Conservation (phyloP, 2,113 vertebrate genomes). For the Brachyistius frenatus region DNA sequence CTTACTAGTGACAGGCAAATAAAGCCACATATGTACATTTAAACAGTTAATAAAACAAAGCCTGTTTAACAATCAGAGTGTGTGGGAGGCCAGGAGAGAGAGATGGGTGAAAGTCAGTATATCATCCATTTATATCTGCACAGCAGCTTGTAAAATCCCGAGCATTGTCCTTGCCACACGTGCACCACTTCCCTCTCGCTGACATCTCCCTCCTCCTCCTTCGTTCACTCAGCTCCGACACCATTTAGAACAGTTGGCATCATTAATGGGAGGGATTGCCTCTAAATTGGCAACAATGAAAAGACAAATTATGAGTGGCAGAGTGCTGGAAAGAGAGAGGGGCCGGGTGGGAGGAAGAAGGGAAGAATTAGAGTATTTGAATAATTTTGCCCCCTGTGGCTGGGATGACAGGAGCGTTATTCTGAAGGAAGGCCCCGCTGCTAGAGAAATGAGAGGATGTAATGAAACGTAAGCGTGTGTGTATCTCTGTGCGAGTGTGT, state of each 20-base stretch:
- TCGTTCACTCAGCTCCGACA: slow-evolving; percentile 74
- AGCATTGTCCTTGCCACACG: slow-evolving; percentile 69
- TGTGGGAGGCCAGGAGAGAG: slow-evolving; percentile 60
- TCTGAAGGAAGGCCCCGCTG: slow-evolving; percentile 94
- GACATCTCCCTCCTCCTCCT: slow-evolving; percentile 52
- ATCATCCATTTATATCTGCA: slow-evolving; percentile 83
- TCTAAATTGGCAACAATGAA: slow-evolving; percentile 95
- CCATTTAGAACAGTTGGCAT: slow-evolving; percentile 91
- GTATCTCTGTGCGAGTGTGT: slow-evolving; percentile 33
- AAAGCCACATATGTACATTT: slow-evolving; percentile 83
- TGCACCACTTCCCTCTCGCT: slow-evolving; percentile 53
- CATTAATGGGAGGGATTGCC: slow-evolving; percentile 95
- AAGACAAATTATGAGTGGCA: slow-evolving; percentile 97
- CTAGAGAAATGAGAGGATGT: slow-evolving; percentile 86
- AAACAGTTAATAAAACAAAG: slow-evolving; percentile 85
- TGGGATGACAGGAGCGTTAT: slow-evolving; percentile 97
- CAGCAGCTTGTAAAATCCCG: slow-evolving; percentile 78
- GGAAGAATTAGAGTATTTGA: slow-evolving; percentile 98
- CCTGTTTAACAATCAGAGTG: slow-evolving; percentile 77
- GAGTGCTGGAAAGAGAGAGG: slow-evolving; percentile 82
- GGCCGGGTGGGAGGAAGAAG: slow-evolving; percentile 86
- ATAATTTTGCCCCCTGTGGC: slow-evolving; percentile 98
- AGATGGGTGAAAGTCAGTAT: slow-evolving; percentile 78
- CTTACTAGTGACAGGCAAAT: slow-evolving; percentile 81
- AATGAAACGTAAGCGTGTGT: slow-evolving; percentile 69